A percentile compares a stretch with the other conserved stretches of the same genome.
Conservation (phyloP, 1,140 invertebrate genomes). For the Macrosteles quadrilineatus region DNA sequence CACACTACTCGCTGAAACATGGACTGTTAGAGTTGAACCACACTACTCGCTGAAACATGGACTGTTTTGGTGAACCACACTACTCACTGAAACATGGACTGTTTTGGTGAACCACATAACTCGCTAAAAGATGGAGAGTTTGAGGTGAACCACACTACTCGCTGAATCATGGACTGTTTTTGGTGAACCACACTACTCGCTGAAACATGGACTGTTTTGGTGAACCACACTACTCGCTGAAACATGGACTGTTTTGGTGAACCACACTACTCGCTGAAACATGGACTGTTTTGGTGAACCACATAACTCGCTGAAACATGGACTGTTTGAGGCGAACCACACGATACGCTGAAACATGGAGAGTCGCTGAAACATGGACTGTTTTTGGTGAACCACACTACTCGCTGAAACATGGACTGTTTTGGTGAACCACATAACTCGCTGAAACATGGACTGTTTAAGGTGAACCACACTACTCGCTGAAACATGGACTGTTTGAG, state of each 20-base stretch:
- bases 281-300: not conserved
- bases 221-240: not conserved
- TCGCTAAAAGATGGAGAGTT: too few relatives aligned
- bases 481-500: too few relatives aligned
- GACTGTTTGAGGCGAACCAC: not conserved
- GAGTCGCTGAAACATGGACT: not conserved
- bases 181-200: not conserved
- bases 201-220: not conserved
- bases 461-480: too few relatives aligned
- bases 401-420: not conserved
- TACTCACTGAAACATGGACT: not conserved
- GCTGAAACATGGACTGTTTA: not conserved
- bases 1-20: not conserved
- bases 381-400: not conserved
- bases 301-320: too few relatives aligned
- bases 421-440: not conserved
- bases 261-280: not conserved
- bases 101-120: too few relatives aligned
- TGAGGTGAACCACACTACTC: not conserved
- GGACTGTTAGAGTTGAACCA: not conserved
- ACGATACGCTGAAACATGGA: not conserved
- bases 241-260: not conserved
- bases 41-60: not conserved
- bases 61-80: not conserved
- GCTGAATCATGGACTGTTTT: not conserved